Conservation (phyloP, 2,888 invertebrate species). For the Calliscelio sp. region DNA sequence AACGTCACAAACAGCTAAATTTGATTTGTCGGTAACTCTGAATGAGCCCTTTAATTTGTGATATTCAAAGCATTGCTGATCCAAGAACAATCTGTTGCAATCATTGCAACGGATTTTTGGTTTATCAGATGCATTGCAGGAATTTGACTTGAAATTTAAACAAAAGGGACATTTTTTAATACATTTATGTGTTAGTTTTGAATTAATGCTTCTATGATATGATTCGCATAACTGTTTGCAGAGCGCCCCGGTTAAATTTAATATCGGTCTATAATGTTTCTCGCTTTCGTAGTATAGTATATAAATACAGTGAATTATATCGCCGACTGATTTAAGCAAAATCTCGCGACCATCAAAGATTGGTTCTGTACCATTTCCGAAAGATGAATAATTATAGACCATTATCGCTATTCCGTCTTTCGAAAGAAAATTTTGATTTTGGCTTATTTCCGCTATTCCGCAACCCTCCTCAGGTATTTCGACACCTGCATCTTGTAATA, state of each 20-base stretch:
- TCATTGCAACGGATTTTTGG: background rate
- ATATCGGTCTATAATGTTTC: background rate
- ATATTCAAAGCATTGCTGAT: background rate
- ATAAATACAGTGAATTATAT: background rate
- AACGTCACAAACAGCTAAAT: background rate
- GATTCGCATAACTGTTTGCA: background rate
- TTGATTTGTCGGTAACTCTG: background rate
- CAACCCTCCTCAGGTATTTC: background rate
- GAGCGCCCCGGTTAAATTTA: background rate
- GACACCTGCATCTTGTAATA: background rate
- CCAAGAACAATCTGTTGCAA: conserved; percentile 1
- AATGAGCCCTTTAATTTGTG: background rate
- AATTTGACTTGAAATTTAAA: background rate
- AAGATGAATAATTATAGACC: background rate
- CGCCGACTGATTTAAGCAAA: background rate
- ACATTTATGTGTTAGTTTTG: background rate
- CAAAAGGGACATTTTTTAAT: background rate
- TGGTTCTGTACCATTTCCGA: background rate
- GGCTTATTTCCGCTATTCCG: background rate
- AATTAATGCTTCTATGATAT: background rate
- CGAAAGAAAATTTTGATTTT: background rate
- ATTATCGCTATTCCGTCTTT: background rate
- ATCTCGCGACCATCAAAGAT: background rate
- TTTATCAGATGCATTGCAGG: no score
- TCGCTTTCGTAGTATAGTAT: background rate